These are phyloP conservation scores for Erpetoichthys calabaricus DNA, from an alignment of 2,797 vertebrate genomes.

Conservation along the genomic window DNA sequence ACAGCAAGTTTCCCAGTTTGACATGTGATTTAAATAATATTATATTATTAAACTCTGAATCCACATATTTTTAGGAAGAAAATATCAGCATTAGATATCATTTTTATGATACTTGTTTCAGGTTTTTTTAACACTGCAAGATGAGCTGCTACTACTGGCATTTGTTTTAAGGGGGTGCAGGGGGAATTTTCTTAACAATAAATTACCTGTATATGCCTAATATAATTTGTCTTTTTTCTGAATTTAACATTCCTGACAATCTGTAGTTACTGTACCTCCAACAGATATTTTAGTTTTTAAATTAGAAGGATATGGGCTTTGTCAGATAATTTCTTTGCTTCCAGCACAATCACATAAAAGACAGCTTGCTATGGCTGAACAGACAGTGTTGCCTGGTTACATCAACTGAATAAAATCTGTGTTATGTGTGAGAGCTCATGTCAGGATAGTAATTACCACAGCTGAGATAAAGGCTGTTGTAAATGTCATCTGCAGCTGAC, in stretches of 20 bases:
- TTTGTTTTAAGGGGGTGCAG: no score
- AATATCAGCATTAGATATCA: no score
- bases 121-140: no score
- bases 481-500: slow-evolving; percentile 45
- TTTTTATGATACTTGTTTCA: no score
- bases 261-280: not conserved
- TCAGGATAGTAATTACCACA: slow-evolving; percentile 39
- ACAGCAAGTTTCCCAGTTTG: no score
- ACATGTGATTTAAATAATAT: no score
- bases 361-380: slow-evolving; percentile 9
- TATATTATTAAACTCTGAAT: no score
- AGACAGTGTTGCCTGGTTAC: slow-evolving; percentile 33
- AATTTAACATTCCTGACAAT: slow-evolving; percentile 2
- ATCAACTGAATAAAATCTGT: slow-evolving; percentile 37
- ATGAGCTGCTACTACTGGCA: no score
- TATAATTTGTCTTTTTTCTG: not conserved
- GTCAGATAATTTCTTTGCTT: slow-evolving; percentile 4
- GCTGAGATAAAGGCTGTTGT: slow-evolving; percentile 39
- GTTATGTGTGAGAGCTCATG: slow-evolving; percentile 29
- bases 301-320: slow-evolving; percentile 3
- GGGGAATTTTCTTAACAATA: no score
- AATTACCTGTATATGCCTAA: no score
- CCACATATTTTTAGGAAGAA: no score
- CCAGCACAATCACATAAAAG: slow-evolving; percentile 4
- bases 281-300: slow-evolving; percentile 6